phyloP scores from a whole-genome alignment of 53 echinoderm and acorn worm species.

The Paracentrotus lividus region DNA sequence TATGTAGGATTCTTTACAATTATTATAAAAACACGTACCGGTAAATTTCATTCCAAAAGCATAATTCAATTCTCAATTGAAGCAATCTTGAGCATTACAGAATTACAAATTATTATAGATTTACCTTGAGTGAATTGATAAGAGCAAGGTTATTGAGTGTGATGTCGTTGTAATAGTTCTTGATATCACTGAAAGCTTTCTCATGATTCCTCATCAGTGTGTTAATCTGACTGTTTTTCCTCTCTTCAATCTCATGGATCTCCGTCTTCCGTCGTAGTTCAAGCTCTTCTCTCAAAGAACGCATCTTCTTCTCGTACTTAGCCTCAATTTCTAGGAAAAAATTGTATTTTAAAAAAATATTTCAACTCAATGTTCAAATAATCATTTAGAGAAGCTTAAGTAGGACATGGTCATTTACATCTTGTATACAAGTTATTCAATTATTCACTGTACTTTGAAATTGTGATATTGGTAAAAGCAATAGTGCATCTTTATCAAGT shows the following conservation, averaged over 20 bases:
- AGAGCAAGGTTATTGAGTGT: slow-evolving; percentile 98
- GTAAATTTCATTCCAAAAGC: too few relatives aligned
- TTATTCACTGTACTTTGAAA: too few relatives aligned
- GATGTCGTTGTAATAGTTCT: slow-evolving; percentile 99
- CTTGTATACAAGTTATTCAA: too few relatives aligned
- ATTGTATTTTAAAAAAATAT: too few relatives aligned
- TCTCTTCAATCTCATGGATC: slow-evolving; percentile 97
- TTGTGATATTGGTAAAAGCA: too few relatives aligned
- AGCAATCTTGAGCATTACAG: too few relatives aligned
- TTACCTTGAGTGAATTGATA: slow-evolving; percentile 98
- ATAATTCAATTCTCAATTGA: too few relatives aligned
- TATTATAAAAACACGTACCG: too few relatives aligned
- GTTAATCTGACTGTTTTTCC: slow-evolving; percentile 99
- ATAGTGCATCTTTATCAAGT: too few relatives aligned
- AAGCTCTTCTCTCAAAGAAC: slow-evolving; percentile 91
- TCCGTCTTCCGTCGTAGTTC: slow-evolving; percentile 94
- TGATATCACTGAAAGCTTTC: slow-evolving; percentile 98
- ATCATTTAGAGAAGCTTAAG: not conserved
- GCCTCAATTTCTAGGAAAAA: slow-evolving; percentile 87
- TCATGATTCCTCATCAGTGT: slow-evolving; percentile 98
- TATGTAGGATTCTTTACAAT: too few relatives aligned
- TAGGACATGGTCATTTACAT: too few relatives aligned
- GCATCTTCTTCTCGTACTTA: slow-evolving; percentile 98
- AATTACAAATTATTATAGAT: not conserved
- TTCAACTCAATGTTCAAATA: not conserved